Conservation (phyloP, 1,140 invertebrate genomes). For the Rhizoglyphus robini region DNA sequence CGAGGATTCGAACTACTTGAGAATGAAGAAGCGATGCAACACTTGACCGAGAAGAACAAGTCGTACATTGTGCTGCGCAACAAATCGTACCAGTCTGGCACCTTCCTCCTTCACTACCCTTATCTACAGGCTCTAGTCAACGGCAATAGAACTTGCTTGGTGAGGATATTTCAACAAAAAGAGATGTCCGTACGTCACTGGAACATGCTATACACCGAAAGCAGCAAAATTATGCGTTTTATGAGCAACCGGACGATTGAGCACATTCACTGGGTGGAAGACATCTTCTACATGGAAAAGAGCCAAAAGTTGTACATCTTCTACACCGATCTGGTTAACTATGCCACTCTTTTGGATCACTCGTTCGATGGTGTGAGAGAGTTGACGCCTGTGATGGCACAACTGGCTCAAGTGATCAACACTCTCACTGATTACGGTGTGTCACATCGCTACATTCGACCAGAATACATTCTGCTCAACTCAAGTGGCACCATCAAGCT, state of each 20-base stretch:
- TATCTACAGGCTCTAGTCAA: not conserved
- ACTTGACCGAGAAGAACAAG: not conserved
- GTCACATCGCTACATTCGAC: conserved; percentile 6
- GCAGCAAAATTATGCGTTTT: not conserved
- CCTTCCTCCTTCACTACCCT: not conserved
- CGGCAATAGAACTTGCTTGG: not conserved
- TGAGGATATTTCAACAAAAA: not conserved
- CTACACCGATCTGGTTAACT: not conserved
- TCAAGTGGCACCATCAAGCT: not conserved
- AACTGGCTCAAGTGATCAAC: not conserved
- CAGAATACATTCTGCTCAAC: not conserved
- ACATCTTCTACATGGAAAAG: not conserved
- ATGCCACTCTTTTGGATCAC: not conserved
- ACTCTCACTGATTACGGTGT: not conserved
- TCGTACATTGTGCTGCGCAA: not conserved
- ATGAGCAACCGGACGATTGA: not conserved
- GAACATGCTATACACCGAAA: not conserved
- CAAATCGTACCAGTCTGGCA: not conserved
- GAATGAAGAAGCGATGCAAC: not conserved
- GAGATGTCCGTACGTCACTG: not conserved
- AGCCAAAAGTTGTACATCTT: not conserved
- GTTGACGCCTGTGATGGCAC: not conserved
- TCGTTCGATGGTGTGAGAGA: not conserved
- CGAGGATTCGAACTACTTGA: not conserved
- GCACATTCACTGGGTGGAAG: not conserved